Conservation (phyloP, 2,113 vertebrate species). For the Catharus minimus region DNA sequence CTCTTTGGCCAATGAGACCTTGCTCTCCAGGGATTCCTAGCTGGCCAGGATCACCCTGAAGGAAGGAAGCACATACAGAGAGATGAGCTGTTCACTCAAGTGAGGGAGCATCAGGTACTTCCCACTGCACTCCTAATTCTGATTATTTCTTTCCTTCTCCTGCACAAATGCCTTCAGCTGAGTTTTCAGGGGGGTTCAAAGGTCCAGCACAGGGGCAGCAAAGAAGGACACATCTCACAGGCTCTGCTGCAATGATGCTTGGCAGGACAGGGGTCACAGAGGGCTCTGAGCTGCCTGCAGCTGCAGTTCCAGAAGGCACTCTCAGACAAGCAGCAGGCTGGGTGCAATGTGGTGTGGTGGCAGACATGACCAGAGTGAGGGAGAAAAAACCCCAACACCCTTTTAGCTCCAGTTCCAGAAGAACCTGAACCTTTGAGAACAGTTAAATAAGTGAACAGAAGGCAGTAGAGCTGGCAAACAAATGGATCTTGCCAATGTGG, state of each 20-base stretch:
- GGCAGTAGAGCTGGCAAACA: neutral
- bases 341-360: neutral
- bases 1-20: constrained; percentile 88
- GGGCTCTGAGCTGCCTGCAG: neutral
- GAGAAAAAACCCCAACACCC: neutral
- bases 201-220: too few relatives aligned
- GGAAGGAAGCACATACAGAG: constrained; percentile 1
- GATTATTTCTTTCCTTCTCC: neutral
- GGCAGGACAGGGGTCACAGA: neutral
- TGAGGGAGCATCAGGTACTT: accelerated
- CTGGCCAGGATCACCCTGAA: constrained; percentile 85
- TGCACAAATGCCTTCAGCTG: neutral
- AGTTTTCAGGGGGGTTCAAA: neutral
- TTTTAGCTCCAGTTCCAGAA: neutral
- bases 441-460: neutral
- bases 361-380: accelerated
- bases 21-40: constrained; percentile 85
- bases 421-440: neutral
- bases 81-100: neutral
- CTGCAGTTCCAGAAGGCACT: neutral
- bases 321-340: neutral
- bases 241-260: neutral
- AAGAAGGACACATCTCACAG: neutral
- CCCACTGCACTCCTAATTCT: neutral
- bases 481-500: neutral